These are phyloP conservation scores for Poecilia velifera DNA, from an alignment of 2,797 vertebrate species.

Conservation along the genomic window DNA sequence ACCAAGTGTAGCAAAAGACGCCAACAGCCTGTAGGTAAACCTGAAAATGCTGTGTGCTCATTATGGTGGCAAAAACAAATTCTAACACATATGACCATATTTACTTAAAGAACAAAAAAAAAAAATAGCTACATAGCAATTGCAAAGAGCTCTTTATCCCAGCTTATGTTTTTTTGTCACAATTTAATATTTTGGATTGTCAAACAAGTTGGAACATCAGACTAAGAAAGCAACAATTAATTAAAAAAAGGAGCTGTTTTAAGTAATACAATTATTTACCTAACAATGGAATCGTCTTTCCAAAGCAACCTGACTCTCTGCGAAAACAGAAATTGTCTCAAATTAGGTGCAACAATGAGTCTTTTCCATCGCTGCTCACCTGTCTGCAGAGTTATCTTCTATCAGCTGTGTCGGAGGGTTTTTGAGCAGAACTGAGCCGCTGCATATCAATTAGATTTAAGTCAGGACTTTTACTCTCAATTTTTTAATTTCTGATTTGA, in stretches of 20 bases:
- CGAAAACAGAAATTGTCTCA: background rate
- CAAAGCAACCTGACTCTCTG: background rate
- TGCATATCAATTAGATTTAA: background rate
- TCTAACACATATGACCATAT: background rate
- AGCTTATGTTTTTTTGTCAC: background rate
- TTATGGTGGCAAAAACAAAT: constrained; percentile 60
- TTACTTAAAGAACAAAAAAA: background rate
- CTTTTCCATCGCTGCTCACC: background rate
- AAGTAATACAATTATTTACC: background rate
- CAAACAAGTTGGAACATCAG: background rate
- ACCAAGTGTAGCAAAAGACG: constrained; percentile 58
- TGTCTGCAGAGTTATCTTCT: background rate
- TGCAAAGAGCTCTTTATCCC: background rate
- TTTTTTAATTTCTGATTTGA: background rate
- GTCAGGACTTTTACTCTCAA: background rate
- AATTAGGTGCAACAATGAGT: background rate
- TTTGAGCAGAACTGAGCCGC: background rate
- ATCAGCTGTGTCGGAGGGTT: background rate
- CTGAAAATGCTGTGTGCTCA: constrained; percentile 78
- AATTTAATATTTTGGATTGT: background rate
- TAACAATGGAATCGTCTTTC: background rate
- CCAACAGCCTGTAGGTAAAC: constrained; percentile 77
- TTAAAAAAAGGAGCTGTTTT: background rate
- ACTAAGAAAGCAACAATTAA: background rate
- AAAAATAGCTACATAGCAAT: background rate